Percentiles rank a stretch among this genome's conserved stretches.
phyloP scores from a whole-genome alignment of 2,113 vertebrate species.

The Oryzias curvinotus region DNA sequence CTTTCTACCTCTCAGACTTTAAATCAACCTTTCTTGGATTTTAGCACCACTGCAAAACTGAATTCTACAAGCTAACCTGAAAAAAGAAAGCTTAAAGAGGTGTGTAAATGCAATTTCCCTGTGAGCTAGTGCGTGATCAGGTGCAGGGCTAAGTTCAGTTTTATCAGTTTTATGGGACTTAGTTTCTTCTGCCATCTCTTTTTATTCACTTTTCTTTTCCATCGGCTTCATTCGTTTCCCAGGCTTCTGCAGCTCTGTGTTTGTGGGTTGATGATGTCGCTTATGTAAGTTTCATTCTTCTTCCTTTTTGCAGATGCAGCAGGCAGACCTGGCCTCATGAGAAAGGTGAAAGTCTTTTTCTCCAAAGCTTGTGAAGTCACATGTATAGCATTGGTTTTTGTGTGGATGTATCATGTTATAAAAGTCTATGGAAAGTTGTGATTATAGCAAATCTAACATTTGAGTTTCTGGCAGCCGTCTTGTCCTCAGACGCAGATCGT shows the following conservation, averaged over 20 bases:
- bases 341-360: conserved; percentile 45
- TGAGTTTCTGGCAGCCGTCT: conserved; percentile 48
- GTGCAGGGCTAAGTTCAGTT: no score
- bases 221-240: neutral
- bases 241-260: neutral
- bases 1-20: neutral
- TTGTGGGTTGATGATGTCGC: neutral
- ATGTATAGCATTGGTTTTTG: neutral
- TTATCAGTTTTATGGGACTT: no score
- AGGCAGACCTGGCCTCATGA: conserved; percentile 19
- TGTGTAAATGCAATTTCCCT: no score
- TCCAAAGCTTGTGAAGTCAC: neutral
- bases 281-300: neutral
- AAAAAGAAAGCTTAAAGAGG: no score
- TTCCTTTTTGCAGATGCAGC: conserved; percentile 45
- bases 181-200: no score
- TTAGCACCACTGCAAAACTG: no score
- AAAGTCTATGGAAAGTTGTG: neutral
- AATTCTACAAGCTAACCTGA: no score
- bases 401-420: neutral
- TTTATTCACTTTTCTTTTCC: no score
- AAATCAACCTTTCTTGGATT: no score
- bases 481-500: conserved; percentile 43
- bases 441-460: neutral
- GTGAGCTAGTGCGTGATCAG: no score